These are phyloP conservation scores for Clamator glandarius DNA, from an alignment of 2,797 vertebrate genomes.

Conservation along the genomic window DNA sequence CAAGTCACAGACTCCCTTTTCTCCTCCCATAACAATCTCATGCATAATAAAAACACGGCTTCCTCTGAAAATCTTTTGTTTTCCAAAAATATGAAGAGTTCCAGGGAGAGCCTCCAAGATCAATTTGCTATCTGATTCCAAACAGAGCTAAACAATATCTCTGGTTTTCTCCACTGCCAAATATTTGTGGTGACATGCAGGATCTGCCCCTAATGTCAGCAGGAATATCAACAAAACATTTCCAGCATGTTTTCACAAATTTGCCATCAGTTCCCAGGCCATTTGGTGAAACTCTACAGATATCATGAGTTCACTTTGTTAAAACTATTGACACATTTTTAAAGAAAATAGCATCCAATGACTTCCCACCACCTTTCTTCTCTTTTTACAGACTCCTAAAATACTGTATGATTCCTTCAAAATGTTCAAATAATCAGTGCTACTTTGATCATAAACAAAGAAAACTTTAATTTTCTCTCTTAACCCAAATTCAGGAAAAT, in stretches of 20 bases:
- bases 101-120: slow-evolving; percentile 66
- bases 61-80: slow-evolving; percentile 73
- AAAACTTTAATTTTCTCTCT: slow-evolving; percentile 61
- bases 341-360: slow-evolving; percentile 40
- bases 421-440: slow-evolving; percentile 59
- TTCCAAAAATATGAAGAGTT: slow-evolving; percentile 68
- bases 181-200: slow-evolving; percentile 77
- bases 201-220: slow-evolving; percentile 77
- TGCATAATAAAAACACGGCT: slow-evolving; percentile 70
- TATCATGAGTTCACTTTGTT: slow-evolving; percentile 44
- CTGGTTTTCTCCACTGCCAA: slow-evolving; percentile 74
- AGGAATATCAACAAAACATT: slow-evolving; percentile 73
- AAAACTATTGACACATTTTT: slow-evolving; percentile 36
- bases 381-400: slow-evolving; percentile 55
- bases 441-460: slow-evolving; percentile 70
- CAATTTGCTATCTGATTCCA: slow-evolving; percentile 73
- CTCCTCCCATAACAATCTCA: slow-evolving; percentile 70
- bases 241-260: slow-evolving; percentile 76
- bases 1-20: slow-evolving; percentile 56
- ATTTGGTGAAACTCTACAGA: slow-evolving; percentile 68
- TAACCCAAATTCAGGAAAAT: slow-evolving; percentile 69
- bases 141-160: slow-evolving; percentile 70
- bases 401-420: slow-evolving; percentile 42
- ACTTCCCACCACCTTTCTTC: slow-evolving; percentile 55
- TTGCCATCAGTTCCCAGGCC: slow-evolving; percentile 73